phyloP scores from a whole-genome alignment of 2,113 vertebrate genomes.

The Peromyscus leucopus region DNA sequence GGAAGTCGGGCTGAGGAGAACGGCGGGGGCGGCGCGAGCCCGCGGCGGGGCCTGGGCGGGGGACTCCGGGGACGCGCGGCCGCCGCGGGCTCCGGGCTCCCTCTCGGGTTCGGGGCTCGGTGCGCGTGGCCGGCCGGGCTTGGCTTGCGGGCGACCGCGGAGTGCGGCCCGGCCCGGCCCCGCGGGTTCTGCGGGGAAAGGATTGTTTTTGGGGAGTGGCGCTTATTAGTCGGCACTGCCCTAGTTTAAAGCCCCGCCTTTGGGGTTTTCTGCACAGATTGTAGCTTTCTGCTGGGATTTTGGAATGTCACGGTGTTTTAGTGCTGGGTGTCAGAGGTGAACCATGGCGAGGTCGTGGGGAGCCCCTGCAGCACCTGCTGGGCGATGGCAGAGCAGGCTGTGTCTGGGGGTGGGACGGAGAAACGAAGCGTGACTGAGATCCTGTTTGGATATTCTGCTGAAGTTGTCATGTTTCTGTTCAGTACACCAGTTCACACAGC shows the following conservation, averaged over 20 bases:
- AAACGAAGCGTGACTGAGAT: slow-evolving; percentile 39
- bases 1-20: not conserved
- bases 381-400: slow-evolving; percentile 8
- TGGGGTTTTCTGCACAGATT: not conserved
- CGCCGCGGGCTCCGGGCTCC: not conserved
- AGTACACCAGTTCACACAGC: not conserved
- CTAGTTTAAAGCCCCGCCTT: not conserved
- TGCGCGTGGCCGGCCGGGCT: not conserved
- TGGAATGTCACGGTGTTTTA: not conserved
- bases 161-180: not conserved
- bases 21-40: slow-evolving; percentile 56
- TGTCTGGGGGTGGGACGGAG: not conserved
- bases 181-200: not conserved
- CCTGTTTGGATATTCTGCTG: slow-evolving; percentile 29
- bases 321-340: slow-evolving; percentile 17
- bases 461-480: slow-evolving; percentile 68
- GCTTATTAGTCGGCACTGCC: not conserved
- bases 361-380: slow-evolving; percentile 69
- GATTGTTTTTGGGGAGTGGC: not conserved
- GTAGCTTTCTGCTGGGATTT: not conserved
- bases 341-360: not conserved
- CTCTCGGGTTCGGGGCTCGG: not conserved
- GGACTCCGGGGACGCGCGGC: slow-evolving; percentile 35
- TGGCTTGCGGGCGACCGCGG: not conserved
- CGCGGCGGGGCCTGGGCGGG: slow-evolving; percentile 13